These are phyloP conservation scores for Amitus sp. DNA, from an alignment of 2,888 invertebrate genomes.

Conservation along the genomic window DNA sequence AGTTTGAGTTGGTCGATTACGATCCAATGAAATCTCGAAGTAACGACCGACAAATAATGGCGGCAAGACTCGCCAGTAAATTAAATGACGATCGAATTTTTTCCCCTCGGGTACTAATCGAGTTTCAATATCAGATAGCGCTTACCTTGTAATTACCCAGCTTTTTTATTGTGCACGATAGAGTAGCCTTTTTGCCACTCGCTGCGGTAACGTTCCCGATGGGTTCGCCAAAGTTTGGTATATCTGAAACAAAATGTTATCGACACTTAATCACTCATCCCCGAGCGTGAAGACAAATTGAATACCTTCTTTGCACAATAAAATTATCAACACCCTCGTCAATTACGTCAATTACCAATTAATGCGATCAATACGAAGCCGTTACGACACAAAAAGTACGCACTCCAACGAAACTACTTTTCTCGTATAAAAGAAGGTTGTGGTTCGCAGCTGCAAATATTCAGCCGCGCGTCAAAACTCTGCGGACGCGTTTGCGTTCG, in stretches of 20 bases:
- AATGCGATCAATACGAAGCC: neutral
- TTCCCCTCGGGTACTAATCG: neutral
- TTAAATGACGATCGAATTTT: neutral
- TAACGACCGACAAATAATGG: neutral
- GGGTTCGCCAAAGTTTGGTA: constrained; percentile 75
- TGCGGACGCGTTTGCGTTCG: neutral
- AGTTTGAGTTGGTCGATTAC: neutral
- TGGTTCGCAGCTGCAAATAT: neutral
- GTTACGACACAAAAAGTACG: no score
- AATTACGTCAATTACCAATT: no score
- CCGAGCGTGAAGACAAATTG: neutral
- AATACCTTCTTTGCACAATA: neutral
- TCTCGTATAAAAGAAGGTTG: no score
- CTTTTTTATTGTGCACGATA: constrained; percentile 78
- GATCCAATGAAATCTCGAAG: neutral
- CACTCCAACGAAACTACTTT: no score
- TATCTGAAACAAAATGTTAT: constrained; percentile 45
- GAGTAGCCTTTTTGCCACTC: constrained; percentile 77
- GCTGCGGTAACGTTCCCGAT: constrained; percentile 81
- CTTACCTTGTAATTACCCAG: constrained; percentile 80
- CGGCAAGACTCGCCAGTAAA: neutral
- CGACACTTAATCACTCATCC: constrained; percentile 6
- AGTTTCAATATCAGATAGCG: neutral
- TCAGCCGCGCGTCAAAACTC: constrained; percentile 1
- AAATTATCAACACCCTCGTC: neutral